Base-by-base conservation (phyloP, 2,888 invertebrate genomes). In the Lasioglossum pauxillum region DNA sequence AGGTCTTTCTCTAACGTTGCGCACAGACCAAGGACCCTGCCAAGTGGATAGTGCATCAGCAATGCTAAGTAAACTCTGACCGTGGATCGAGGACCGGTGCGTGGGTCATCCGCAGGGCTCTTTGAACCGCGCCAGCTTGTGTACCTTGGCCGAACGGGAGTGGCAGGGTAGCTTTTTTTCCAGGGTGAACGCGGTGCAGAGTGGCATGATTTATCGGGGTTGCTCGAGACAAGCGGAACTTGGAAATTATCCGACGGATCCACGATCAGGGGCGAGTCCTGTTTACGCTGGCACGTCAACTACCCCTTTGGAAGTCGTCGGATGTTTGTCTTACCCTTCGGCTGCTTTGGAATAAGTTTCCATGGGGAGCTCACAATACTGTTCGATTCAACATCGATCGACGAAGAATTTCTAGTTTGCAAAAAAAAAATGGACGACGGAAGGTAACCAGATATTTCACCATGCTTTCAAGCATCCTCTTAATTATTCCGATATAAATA, bases 61-160 rank as follows among this genome's bases (percentile, higher is more conserved):
- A 94, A 94, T 94, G 94, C 93, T 94, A 93, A 94, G 94, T 92
- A 93, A 94, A 94, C 94, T 92, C 92, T 89, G 92, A 89, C 87
- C 84, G 88, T 84, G 83, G 84, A 79, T 88, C 78, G 75, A 83
- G 69, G 77, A 73, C 35, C 73, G 82, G 69, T 76, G 81, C 84
- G 73, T 31, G 73, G 73, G 49, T 49, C 44, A 44, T 27, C 46
- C 31, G 27, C 19, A 73, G 23, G 73, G 46, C 73, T 73, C 44
- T 73, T 44, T 73, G 72, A 46, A 46, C 44, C 19, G 19, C 44
- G 19, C 31, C 67, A 53, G 67, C 35, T 35, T 67, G 67, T 69
- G 69, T 69, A 35, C 38, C 38, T 69, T 69, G 38, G 8, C 1
- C 69, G 19, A 10, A 19, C 35, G 69, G 67, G 35, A 7, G 67